These are phyloP conservation scores for Tillus elongatus DNA, from an alignment of 2,888 invertebrate genomes.

Conservation along the genomic window DNA sequence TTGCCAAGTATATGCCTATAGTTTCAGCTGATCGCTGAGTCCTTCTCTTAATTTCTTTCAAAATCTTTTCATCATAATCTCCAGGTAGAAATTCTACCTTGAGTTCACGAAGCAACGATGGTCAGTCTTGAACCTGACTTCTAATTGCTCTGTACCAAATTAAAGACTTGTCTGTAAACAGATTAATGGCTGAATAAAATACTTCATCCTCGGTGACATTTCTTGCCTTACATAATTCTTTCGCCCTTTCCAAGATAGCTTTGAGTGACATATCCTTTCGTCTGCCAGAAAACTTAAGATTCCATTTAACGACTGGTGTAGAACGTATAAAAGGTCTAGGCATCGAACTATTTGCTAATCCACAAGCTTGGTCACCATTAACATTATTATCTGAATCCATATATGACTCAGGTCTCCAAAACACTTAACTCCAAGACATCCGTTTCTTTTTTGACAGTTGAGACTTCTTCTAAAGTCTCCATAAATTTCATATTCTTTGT, in stretches of 20 bases:
- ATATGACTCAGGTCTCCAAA: too few relatives aligned
- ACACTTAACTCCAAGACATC: too few relatives aligned
- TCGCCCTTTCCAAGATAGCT: conserved; percentile 11
- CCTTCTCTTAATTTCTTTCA: conserved; percentile 19
- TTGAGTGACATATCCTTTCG: conserved; percentile 7
- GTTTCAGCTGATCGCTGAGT: conserved; percentile 20
- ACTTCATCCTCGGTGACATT: conserved; percentile 8
- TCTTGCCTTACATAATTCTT: conserved; percentile 12
- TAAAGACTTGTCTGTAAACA: conserved; percentile 12
- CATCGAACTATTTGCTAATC: too few relatives aligned
- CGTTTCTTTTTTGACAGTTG: too few relatives aligned
- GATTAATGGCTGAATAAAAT: conserved; percentile 10
- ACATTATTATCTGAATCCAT: too few relatives aligned
- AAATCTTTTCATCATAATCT: conserved; percentile 21
- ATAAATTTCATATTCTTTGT: too few relatives aligned
- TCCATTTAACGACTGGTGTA: conserved; percentile 3
- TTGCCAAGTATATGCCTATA: conserved; percentile 15
- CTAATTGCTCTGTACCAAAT: conserved; percentile 16
- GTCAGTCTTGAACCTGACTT: conserved; percentile 11
- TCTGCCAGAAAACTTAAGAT: conserved; percentile 8
- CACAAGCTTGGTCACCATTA: too few relatives aligned
- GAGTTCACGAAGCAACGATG: conserved; percentile 9
- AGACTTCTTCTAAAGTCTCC: too few relatives aligned
- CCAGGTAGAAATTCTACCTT: conserved; percentile 18
- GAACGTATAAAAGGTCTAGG: too few relatives aligned